Evolutionary conservation across 2,113 vertebrate genomes (phyloP).

Genomic region (Loxodonta africana): DNA sequence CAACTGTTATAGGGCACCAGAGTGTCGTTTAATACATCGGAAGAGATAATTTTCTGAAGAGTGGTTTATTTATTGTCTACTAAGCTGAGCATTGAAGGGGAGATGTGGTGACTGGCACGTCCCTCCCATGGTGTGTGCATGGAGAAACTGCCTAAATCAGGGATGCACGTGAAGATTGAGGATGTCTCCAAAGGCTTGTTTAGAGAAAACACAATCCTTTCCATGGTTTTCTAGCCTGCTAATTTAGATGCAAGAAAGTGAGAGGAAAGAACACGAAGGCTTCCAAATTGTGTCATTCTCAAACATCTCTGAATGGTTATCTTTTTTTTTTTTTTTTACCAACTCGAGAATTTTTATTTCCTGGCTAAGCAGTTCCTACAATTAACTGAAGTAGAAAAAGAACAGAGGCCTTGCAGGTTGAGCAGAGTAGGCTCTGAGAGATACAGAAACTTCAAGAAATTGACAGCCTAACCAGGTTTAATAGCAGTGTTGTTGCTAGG

Average conservation of each 20-base stretch:
- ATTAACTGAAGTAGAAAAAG: not conserved
- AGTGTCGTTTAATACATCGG: not conserved
- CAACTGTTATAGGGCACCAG: constrained; percentile 70
- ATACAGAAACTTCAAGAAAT: not conserved
- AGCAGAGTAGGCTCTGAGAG: not conserved
- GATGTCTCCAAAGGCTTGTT: not conserved
- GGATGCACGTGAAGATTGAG: rapidly evolving
- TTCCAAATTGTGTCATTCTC: not conserved
- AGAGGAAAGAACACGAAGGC: not conserved
- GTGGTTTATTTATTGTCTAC: constrained; percentile 58
- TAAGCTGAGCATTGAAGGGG: constrained; percentile 31
- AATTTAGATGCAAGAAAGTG: not conserved
- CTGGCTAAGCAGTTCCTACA: not conserved
- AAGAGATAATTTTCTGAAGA: constrained; percentile 70
- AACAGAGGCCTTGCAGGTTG: not conserved
- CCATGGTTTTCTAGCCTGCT: not conserved
- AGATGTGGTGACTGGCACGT: rapidly evolving
- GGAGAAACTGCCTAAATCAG: not conserved
- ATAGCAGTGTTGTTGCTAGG: not conserved
- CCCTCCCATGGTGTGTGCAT: rapidly evolving
- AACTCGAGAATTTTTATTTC: not conserved
- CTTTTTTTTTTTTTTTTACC: not conserved
- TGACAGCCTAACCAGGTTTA: not conserved
- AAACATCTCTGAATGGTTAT: not conserved
- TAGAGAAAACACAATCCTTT: not conserved